Evolutionary conservation across 2,888 invertebrate genomes (phyloP).

Genomic region (Drosophila peninsularis): DNA sequence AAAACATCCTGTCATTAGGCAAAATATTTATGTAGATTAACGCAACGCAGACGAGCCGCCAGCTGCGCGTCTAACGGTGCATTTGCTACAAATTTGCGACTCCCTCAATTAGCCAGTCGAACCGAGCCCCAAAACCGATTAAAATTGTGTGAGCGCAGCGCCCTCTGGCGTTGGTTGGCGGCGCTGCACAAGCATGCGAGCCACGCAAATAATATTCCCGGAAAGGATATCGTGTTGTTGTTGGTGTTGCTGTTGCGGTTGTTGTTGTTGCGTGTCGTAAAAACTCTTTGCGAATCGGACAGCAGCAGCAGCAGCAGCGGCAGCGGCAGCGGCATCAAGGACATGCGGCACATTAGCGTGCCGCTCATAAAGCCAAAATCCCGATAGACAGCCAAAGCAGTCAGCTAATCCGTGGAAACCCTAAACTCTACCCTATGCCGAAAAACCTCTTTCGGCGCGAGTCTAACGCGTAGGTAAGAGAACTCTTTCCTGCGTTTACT

Average conservation of each 20-base stretch:
- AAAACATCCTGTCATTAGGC: conserved; percentile 76
- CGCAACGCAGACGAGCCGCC: conserved; percentile 35
- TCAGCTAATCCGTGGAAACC: conserved; percentile 73
- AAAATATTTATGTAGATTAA: conserved; percentile 76
- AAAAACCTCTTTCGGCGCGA: conserved; percentile 78
- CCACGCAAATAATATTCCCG: conserved; percentile 72
- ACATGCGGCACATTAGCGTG: conserved; percentile 69
- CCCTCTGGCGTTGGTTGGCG: conserved; percentile 67
- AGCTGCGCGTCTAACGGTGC: conserved; percentile 65
- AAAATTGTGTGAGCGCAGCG: conserved; percentile 62
- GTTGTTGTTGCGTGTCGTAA: conserved; percentile 62
- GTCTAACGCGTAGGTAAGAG: conserved; percentile 59
- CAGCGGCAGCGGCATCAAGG: conserved; percentile 64
- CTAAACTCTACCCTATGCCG: conserved; percentile 65
- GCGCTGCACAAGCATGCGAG: conserved; percentile 28
- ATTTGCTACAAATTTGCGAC: conserved; percentile 30
- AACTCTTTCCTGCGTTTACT: conserved; percentile 65
- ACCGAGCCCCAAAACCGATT: conserved; percentile 43
- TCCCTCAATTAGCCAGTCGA: conserved; percentile 42
- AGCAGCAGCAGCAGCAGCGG: conserved; percentile 18
- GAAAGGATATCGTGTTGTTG: conserved; percentile 65
- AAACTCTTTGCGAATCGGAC: conserved; percentile 80
- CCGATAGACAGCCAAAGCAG: conserved; percentile 12
- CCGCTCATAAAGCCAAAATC: conserved; percentile 63
- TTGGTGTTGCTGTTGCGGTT: conserved; percentile 14